phyloP scores from a whole-genome alignment of 2,888 invertebrate species.

The Agonopterix subpropinquella region DNA sequence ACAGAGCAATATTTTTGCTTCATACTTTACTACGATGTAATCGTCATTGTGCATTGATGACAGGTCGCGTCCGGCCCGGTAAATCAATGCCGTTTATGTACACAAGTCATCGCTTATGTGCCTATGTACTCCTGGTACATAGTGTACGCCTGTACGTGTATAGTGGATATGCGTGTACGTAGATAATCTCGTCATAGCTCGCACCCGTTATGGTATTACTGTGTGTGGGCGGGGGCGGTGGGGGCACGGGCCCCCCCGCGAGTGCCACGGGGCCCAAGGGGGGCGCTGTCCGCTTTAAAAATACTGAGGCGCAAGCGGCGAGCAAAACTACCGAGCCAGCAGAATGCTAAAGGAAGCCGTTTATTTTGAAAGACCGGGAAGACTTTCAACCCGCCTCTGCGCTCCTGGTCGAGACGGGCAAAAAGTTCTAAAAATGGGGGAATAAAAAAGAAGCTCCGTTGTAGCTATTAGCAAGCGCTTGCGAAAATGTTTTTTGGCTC shows the following conservation, averaged over 20 bases:
- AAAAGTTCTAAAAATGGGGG: conserved; percentile 46
- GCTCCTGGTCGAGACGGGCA: conserved; percentile 41
- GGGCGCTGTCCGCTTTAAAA: conserved; percentile 71
- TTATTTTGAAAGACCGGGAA: conserved; percentile 62
- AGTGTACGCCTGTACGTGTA: conserved; percentile 41
- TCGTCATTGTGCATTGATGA: conserved; percentile 58
- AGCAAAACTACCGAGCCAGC: conserved; percentile 53
- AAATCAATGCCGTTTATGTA: conserved; percentile 65
- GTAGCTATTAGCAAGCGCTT: conserved; percentile 39
- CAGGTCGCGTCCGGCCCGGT: conserved; percentile 57
- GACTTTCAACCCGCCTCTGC: conserved; percentile 38
- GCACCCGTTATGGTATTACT: conserved; percentile 75
- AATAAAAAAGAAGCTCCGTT: conserved; percentile 31
- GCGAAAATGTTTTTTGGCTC: conserved; percentile 42
- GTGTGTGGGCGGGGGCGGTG: conserved; percentile 49
- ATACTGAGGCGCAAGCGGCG: conserved; percentile 56
- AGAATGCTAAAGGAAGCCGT: conserved; percentile 62
- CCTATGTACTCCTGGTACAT: conserved; percentile 57
- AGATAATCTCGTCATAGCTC: conserved; percentile 75
- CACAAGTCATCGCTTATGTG: conserved; percentile 64
- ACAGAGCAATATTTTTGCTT: background rate
- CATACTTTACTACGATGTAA: conserved; percentile 17
- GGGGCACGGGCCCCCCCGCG: conserved; percentile 30
- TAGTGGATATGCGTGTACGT: conserved; percentile 61
- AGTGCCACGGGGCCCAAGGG: conserved; percentile 47